phyloP scores from a whole-genome alignment of 2,888 invertebrate species.

The Plebejus argus region DNA sequence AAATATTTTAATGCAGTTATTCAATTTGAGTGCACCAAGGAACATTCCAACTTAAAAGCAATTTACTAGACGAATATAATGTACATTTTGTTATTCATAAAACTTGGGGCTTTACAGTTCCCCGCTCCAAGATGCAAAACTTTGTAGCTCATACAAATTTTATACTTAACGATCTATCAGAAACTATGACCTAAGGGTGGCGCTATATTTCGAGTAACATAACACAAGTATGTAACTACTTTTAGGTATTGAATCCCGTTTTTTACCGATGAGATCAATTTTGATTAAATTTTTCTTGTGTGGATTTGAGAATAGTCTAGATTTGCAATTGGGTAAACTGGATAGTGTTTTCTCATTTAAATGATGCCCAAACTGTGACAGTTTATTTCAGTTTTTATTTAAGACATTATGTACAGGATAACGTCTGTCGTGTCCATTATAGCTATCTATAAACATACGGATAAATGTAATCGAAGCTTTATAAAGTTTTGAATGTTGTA shows the following conservation, averaged over 20 bases:
- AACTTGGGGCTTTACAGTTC: background rate
- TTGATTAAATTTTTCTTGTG: no score
- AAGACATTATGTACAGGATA: no score
- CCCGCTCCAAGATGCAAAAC: background rate
- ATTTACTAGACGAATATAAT: slow-evolving; percentile 16
- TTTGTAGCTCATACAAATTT: background rate
- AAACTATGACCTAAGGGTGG: background rate
- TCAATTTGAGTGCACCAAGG: slow-evolving; percentile 14
- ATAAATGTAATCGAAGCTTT: background rate
- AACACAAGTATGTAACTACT: no score
- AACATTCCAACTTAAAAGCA: slow-evolving; percentile 18
- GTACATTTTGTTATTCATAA: slow-evolving; percentile 24
- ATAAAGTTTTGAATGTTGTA: background rate
- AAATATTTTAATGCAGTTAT: background rate
- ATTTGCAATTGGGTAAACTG: no score
- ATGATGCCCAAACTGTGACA: no score
- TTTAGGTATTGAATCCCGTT: no score
- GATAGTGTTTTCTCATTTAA: no score
- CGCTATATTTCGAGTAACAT: background rate
- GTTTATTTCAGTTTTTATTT: no score
- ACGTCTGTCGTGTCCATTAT: no score
- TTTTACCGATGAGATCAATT: no score
- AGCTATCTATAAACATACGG: background rate
- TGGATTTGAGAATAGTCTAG: no score
- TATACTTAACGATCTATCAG: background rate